A percentile compares a stretch with the other conserved stretches of the same genome.
Evolutionary conservation across 2,113 vertebrate genomes (phyloP).

Genomic region (Stigmatopora argus): DNA sequence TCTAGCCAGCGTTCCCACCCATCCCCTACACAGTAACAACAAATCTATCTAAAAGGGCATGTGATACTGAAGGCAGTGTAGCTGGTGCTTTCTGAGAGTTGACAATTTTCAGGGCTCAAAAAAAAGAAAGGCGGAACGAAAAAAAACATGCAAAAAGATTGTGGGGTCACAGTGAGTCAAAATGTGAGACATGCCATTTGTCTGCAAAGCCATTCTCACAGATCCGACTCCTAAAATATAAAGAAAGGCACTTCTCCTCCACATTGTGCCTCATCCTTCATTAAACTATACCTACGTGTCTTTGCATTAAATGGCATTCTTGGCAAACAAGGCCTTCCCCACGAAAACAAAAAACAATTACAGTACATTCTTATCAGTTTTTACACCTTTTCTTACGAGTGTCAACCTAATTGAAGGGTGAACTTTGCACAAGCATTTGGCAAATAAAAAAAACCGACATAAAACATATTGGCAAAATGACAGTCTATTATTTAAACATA

Average conservation of each 20-base stretch:
- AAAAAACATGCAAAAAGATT: conserved; percentile 13
- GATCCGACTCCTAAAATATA: conserved; percentile 41
- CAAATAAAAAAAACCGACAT: background rate
- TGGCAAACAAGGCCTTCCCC: conserved; percentile 27
- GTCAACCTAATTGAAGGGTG: background rate
- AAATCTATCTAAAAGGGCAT: conserved; percentile 62
- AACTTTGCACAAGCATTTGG: background rate
- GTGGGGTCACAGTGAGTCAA: conserved; percentile 40
- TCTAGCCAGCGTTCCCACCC: conserved; percentile 44
- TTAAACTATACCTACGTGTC: conserved; percentile 21
- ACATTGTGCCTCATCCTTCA: conserved; percentile 38
- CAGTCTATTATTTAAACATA: conserved; percentile 53
- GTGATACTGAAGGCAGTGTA: conserved; percentile 76
- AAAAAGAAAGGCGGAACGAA: background rate
- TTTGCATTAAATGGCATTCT: conserved; percentile 33
- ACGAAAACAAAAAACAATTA: conserved; percentile 35
- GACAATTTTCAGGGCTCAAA: conserved; percentile 51
- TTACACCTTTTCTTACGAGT: conserved; percentile 36
- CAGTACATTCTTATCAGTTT: conserved; percentile 64
- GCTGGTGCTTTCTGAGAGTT: conserved; percentile 77
- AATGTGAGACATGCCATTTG: conserved; percentile 38
- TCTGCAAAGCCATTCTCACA: conserved; percentile 43
- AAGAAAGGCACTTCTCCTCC: conserved; percentile 60
- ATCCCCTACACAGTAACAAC: conserved; percentile 59
- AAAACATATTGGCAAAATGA: conserved; percentile 13